Conservation (phyloP, 1,140 invertebrate species). For the Popillia japonica region DNA sequence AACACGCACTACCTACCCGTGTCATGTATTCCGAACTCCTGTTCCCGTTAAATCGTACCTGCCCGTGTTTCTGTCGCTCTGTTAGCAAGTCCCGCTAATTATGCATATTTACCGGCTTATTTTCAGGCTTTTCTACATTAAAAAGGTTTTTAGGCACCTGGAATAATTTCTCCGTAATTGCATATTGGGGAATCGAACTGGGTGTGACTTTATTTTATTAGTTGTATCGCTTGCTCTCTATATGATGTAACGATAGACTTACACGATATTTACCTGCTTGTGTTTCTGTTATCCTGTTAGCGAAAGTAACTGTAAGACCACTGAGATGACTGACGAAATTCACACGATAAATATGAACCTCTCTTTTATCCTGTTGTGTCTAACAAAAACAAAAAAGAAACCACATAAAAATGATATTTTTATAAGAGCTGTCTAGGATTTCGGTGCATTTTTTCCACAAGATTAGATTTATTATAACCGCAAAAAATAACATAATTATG, state of each 20-base stretch:
- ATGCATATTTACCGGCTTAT: slow-evolving; percentile 34
- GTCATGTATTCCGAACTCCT: not conserved
- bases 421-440: too few species aligned
- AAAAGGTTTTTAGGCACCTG: not conserved
- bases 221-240: too few species aligned
- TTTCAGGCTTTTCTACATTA: not conserved
- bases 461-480: too few species aligned
- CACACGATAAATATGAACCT: not conserved
- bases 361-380: too few species aligned
- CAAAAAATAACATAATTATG: too few species aligned
- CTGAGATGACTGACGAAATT: not conserved
- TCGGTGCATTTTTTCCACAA: too few species aligned
- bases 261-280: not conserved
- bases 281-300: slow-evolving; percentile 3
- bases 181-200: not conserved
- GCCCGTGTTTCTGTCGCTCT: not conserved
- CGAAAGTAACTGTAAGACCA: slow-evolving; percentile 15
- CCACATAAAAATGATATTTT: too few species aligned
- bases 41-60: not conserved
- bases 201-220: not conserved
- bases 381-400: too few species aligned
- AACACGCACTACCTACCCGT: not conserved
- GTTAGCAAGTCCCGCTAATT: slow-evolving; percentile 15
- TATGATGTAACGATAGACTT: not conserved
- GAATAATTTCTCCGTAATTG: not conserved